phyloP scores from a whole-genome alignment of 2,797 vertebrate species.

The Channallabes apus region DNA sequence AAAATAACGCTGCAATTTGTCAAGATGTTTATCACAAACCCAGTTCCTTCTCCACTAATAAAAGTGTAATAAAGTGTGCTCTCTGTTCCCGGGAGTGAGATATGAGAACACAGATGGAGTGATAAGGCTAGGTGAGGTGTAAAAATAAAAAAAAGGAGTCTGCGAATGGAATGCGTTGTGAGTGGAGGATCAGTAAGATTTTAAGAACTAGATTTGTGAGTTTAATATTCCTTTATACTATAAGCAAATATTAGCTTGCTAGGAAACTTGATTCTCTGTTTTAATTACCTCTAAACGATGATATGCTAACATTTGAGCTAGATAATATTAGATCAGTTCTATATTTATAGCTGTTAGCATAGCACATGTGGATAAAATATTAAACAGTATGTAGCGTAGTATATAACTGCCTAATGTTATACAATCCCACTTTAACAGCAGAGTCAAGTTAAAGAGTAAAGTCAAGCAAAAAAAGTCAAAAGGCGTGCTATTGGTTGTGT shows the following conservation, averaged over 20 bases:
- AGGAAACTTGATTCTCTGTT: too few relatives aligned
- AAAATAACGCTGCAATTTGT: background rate
- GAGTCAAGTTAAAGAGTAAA: background rate
- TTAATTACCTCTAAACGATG: background rate
- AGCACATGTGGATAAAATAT: background rate
- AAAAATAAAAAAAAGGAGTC: background rate
- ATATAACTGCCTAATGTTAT: too few relatives aligned
- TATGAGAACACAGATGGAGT: constrained; percentile 14
- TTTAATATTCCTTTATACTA: background rate
- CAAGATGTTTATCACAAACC: constrained; percentile 24
- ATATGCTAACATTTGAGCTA: background rate
- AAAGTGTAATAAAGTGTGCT: constrained; percentile 23
- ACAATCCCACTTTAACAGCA: too few relatives aligned
- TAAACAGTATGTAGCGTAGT: too few relatives aligned
- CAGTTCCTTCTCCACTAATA: constrained; percentile 23
- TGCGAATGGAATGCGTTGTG: background rate
- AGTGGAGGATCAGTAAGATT: background rate
- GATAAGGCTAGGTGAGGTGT: constrained; percentile 1
- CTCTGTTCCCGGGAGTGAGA: constrained; percentile 19
- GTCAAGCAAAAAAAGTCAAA: background rate
- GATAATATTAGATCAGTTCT: too few relatives aligned
- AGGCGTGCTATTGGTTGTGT: too few relatives aligned
- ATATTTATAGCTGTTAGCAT: background rate
- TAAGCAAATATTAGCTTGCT: background rate
- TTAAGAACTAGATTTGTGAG: background rate